Evolutionary conservation across 2,888 invertebrate species (phyloP), one percentile per base, ranked within the genome.

Genomic region (Camptogramma bilineatum): DNA sequence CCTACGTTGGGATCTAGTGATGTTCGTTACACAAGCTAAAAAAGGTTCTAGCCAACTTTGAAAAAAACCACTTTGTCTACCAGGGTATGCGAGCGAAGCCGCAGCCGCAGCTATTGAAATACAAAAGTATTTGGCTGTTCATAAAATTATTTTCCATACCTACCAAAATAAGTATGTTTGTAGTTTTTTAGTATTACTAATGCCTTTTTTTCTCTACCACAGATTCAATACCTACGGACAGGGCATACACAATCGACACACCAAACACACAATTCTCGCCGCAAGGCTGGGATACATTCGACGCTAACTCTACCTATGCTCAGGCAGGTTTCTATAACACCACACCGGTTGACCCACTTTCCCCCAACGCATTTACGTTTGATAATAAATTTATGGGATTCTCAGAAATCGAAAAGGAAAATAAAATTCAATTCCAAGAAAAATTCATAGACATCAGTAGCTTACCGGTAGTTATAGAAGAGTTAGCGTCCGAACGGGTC

Each of bases 231-330:
- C 70, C 78, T 71, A 84, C 79, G 73, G 86, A 86, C 80, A 86
- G 83, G 86, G 85, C 88, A 85, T 82, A 82, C 77, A 86, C 85
- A 80, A 88, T 83, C 79, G 85, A 91, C 85, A 91, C 90, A 84
- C 82, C 79, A 83, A 84, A 90, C 83, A 90, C 88, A 82, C 81
- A 82, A 79, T 80, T 87, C 87, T 90, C 91, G 81, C 88, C 91
- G 65, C 86, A 85, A 75, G 87, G 86, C 80, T 90, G 90, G 90
- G 91, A 90, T 74, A 75, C 76, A 65, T 76, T 84, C 66, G 90
- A 88, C 84, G 84, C 82, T 80, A 88, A 82, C 71, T 89, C 88
- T 80, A 84, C 88, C 68, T 72, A 82, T 67, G 79, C 83, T 68
- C 86, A 80, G 72, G 74, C 84, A 73, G 84, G 84, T 73, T 84